Evolutionary conservation across 2,888 invertebrate species (phyloP).

Genomic region (Lasius platythorax): DNA sequence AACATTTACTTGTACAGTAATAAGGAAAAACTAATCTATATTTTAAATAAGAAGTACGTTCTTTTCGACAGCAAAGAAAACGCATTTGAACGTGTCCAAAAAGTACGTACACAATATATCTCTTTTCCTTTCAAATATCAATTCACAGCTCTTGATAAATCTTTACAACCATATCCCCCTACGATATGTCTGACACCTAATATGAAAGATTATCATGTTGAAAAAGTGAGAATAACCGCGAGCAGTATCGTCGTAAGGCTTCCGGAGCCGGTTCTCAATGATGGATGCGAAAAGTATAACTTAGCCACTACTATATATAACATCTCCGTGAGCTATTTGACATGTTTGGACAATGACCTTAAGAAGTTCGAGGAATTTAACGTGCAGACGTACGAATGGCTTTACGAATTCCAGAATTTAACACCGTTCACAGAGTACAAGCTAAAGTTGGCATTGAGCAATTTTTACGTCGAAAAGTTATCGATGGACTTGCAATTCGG

Average conservation of each 20-base stretch:
- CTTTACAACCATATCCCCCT: constrained; percentile 89
- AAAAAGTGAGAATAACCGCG: too few species aligned
- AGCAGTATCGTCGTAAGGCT: too few species aligned
- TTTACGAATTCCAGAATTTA: constrained; percentile 89
- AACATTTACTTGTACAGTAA: too few species aligned
- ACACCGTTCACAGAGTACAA: constrained; percentile 93
- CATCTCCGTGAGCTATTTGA: constrained; percentile 84
- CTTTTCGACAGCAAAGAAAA: too few species aligned
- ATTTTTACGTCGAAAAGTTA: constrained; percentile 78
- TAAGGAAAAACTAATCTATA: too few species aligned
- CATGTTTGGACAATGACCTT: constrained; percentile 86
- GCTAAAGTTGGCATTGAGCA: constrained; percentile 85
- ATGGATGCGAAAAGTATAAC: too few species aligned
- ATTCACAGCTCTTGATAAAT: too few species aligned
- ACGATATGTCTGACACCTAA: constrained; percentile 85
- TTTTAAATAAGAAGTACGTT: too few species aligned
- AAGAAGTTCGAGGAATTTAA: constrained; percentile 77
- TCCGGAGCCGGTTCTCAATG: too few species aligned
- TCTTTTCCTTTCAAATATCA: too few species aligned
- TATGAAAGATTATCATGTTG: too few species aligned
- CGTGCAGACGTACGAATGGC: constrained; percentile 87
- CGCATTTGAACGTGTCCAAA: constrained; percentile 70
- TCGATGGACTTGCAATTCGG: constrained; percentile 84
- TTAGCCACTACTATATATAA: too few species aligned
- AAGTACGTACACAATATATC: constrained; percentile 86